A percentile compares a stretch with the other conserved stretches of the same genome.
phyloP scores from a whole-genome alignment of 1,140 invertebrate species.

The Aphelenchoides besseyi region DNA sequence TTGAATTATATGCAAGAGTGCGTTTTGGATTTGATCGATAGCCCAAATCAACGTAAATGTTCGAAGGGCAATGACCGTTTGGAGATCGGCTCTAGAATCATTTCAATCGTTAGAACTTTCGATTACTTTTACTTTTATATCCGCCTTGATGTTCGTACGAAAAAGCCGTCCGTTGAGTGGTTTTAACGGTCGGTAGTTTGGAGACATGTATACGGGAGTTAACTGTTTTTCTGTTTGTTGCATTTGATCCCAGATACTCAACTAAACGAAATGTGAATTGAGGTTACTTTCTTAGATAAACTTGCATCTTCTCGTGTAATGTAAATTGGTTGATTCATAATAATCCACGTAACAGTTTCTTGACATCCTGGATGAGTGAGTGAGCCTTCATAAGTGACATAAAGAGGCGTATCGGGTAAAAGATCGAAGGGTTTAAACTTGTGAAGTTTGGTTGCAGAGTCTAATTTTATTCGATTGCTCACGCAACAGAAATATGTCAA shows the following conservation, averaged over 20 bases:
- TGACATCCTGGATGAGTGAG: constrained; percentile 77
- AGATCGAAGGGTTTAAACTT: constrained; percentile 68
- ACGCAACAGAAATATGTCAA: background rate
- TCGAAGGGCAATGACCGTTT: constrained; percentile 42
- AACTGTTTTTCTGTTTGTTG: constrained; percentile 79
- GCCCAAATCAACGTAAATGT: constrained; percentile 58
- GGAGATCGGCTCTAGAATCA: constrained; percentile 26
- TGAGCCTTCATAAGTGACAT: constrained; percentile 95
- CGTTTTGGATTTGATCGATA: constrained; percentile 52
- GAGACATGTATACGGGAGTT: constrained; percentile 79
- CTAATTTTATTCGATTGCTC: constrained; percentile 35
- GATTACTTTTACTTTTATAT: constrained; percentile 64
- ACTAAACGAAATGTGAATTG: background rate
- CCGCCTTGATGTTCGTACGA: constrained; percentile 93
- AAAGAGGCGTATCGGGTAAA: constrained; percentile 80
- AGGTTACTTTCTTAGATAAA: no score
- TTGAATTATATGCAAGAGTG: background rate
- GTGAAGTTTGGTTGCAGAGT: constrained; percentile 41
- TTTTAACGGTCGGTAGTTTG: constrained; percentile 86
- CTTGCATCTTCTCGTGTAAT: constrained; percentile 58
- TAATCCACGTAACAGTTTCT: constrained; percentile 77
- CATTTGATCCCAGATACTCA: constrained; percentile 34
- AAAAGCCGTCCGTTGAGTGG: constrained; percentile 83
- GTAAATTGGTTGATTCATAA: constrained; percentile 92
- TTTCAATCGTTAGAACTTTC: constrained; percentile 11